A percentile compares a stretch with the other conserved stretches of the same genome.
These are phyloP conservation scores for Clarias magur DNA, from an alignment of 2,113 vertebrate species.

Conservation along the genomic window DNA sequence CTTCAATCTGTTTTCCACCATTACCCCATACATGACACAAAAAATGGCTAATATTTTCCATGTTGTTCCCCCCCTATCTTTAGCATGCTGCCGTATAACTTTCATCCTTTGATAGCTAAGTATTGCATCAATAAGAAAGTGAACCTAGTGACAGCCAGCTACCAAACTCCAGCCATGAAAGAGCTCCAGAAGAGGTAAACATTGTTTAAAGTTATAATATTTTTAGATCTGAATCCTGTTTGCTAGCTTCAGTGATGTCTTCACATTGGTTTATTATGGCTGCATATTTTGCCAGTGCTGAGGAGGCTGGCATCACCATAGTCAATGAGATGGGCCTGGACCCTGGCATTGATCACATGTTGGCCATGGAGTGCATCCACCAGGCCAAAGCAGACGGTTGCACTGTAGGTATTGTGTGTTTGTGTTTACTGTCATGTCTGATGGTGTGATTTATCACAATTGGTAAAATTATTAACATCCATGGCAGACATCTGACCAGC, in stretches of 20 bases:
- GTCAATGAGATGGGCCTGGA: slow-evolving; percentile 94
- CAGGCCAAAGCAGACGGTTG: slow-evolving; percentile 89
- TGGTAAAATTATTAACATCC: slow-evolving; percentile 36
- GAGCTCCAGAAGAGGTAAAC: slow-evolving; percentile 85
- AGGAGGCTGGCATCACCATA: slow-evolving; percentile 88
- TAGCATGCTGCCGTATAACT: slow-evolving; percentile 86
- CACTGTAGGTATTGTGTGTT: slow-evolving; percentile 75
- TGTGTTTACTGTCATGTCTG: slow-evolving; percentile 48
- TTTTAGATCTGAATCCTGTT: slow-evolving; percentile 8
- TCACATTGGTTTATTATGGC: background rate
- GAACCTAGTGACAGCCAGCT: slow-evolving; percentile 94
- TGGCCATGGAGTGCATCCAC: slow-evolving; percentile 96
- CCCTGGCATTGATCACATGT: slow-evolving; percentile 98
- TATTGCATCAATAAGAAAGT: slow-evolving; percentile 88
- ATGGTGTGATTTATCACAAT: slow-evolving; percentile 41
- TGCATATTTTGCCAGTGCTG: slow-evolving; percentile 69
- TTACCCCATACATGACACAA: background rate
- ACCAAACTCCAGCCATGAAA: slow-evolving; percentile 87
- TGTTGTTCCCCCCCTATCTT: background rate
- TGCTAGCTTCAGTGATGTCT: slow-evolving; percentile 5
- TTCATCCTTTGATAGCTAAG: slow-evolving; percentile 87
- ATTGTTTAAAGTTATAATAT: background rate
- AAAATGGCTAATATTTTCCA: background rate
- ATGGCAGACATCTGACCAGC: slow-evolving; percentile 47
- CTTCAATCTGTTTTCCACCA: background rate